These are phyloP conservation scores for Calephelis virginiensis DNA, from an alignment of 1,140 invertebrate species.

Conservation along the genomic window DNA sequence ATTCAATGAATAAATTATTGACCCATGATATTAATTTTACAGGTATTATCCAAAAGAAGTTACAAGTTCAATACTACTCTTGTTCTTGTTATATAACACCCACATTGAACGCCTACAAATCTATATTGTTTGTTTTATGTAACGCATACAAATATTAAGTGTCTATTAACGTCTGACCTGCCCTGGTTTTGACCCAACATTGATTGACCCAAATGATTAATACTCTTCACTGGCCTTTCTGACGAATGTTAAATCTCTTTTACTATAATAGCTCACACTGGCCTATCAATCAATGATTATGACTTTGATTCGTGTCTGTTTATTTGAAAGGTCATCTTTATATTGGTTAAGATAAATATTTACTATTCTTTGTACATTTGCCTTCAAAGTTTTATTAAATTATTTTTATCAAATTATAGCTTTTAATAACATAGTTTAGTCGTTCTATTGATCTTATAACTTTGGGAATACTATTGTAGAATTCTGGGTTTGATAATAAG, in stretches of 20 bases:
- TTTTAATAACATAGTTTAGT: background rate
- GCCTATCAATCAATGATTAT: slow-evolving; percentile 10
- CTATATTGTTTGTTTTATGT: slow-evolving; percentile 18
- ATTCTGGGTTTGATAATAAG: no score
- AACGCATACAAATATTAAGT: slow-evolving; percentile 8
- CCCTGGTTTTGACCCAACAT: background rate
- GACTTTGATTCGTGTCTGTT: background rate
- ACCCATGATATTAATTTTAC: no score
- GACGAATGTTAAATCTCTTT: slow-evolving; percentile 1
- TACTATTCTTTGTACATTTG: background rate
- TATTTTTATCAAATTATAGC: background rate
- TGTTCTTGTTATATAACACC: no score
- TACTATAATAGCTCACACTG: slow-evolving; percentile 6
- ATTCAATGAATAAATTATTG: no score
- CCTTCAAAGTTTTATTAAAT: background rate
- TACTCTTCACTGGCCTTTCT: background rate
- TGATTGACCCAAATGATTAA: slow-evolving; percentile 14
- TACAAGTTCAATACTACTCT: no score
- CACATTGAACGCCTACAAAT: no score
- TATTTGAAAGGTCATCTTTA: slow-evolving; percentile 13
- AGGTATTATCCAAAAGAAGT: no score
- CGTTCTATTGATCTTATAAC: no score
- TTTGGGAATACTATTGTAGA: no score
- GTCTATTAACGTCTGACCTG: slow-evolving; percentile 11
- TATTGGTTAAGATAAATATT: slow-evolving; percentile 13